Percentiles rank a stretch among this genome's conserved stretches.
Conservation (phyloP, 2,797 vertebrate species). For the Danio choprae region DNA sequence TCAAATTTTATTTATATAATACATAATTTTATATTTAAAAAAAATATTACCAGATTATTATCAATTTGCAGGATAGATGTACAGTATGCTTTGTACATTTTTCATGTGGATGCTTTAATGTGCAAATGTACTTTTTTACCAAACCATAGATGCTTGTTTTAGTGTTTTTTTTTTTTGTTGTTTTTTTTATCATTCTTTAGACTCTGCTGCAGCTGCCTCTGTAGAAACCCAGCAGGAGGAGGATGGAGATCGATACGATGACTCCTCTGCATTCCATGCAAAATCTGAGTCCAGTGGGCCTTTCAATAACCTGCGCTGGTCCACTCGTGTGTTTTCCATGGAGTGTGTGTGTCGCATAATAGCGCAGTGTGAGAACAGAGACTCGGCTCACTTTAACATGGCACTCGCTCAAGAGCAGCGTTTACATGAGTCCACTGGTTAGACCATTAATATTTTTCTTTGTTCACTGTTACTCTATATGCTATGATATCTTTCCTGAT, state of each 20-base stretch:
- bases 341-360: slow-evolving; percentile 89
- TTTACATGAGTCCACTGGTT: slow-evolving; percentile 85
- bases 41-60: too few relatives aligned
- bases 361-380: slow-evolving; percentile 81
- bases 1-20: too few relatives aligned
- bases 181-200: slow-evolving; percentile 62
- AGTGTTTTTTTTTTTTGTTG: slow-evolving; percentile 5
- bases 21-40: too few relatives aligned
- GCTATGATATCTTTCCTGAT: not conserved
- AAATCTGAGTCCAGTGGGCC: slow-evolving; percentile 76
- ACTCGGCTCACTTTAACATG: slow-evolving; percentile 86
- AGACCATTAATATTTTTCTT: slow-evolving; percentile 43
- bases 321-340: slow-evolving; percentile 89
- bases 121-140: too few relatives aligned
- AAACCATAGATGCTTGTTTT: not conserved
- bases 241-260: slow-evolving; percentile 81
- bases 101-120: too few relatives aligned
- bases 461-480: not conserved
- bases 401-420: slow-evolving; percentile 86
- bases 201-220: slow-evolving; percentile 75
- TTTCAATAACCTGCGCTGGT: slow-evolving; percentile 87
- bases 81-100: too few relatives aligned
- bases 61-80: too few relatives aligned
- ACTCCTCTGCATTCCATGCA: slow-evolving; percentile 80
- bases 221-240: slow-evolving; percentile 86